These are phyloP conservation scores for Drosophila aff. DNA, from an alignment of 1,140 invertebrate species.

Conservation along the genomic window DNA sequence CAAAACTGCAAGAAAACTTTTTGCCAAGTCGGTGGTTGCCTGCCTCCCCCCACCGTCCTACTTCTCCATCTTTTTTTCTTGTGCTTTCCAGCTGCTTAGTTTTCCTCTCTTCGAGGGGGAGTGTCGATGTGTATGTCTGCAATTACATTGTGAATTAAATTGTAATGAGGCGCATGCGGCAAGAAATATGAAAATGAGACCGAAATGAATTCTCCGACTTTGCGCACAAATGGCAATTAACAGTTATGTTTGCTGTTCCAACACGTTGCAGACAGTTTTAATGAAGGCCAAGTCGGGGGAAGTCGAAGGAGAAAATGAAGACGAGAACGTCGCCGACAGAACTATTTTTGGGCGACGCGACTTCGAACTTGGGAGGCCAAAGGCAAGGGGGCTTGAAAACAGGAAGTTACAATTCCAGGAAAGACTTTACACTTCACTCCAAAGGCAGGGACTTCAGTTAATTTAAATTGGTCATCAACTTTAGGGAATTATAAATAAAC, in stretches of 20 bases:
- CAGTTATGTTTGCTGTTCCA: conserved; percentile 78
- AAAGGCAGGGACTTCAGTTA: neutral
- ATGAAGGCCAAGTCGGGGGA: conserved; percentile 37
- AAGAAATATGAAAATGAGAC: conserved; percentile 76
- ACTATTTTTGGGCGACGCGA: conserved; percentile 66
- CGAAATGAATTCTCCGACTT: conserved; percentile 29
- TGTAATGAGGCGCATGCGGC: conserved; percentile 81
- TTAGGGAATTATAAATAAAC: no score
- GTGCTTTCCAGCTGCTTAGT: conserved; percentile 14
- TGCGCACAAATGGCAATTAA: conserved; percentile 74
- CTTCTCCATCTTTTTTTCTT: neutral
- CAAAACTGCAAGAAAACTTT: conserved; percentile 57
- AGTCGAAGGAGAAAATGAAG: neutral
- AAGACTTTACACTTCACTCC: neutral
- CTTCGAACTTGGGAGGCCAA: conserved; percentile 8
- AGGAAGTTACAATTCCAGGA: conserved; percentile 47
- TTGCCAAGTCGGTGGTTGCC: conserved; percentile 48
- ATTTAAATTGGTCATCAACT: neutral
- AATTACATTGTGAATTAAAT: conserved; percentile 84
- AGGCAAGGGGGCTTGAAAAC: conserved; percentile 1
- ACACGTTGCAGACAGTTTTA: conserved; percentile 82
- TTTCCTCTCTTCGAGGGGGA: neutral
- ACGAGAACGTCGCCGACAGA: conserved; percentile 42
- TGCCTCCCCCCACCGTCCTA: no score
- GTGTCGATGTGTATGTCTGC: conserved; percentile 41